Conservation (phyloP, 1,140 invertebrate species). For the Tribolium madens region DNA sequence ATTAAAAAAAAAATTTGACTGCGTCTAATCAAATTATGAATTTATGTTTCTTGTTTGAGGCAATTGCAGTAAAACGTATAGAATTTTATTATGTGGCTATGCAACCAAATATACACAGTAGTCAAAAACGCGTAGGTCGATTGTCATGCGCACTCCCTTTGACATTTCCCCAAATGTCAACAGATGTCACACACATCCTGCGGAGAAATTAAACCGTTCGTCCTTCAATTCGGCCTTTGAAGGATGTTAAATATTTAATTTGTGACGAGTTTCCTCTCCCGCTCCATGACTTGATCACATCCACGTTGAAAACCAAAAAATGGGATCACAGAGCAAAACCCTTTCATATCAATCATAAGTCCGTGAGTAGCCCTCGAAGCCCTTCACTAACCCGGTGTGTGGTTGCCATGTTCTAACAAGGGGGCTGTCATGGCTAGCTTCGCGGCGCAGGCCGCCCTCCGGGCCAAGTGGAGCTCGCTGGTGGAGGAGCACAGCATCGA, state of each 20-base stretch:
- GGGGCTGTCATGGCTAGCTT: constrained; percentile 72
- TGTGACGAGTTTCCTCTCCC: neutral
- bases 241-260: constrained; percentile 23
- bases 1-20: too few relatives aligned
- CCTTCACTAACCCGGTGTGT: neutral
- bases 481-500: constrained; percentile 75
- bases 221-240: constrained; percentile 18
- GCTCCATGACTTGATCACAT: neutral
- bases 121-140: neutral
- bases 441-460: constrained; percentile 73
- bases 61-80: too few relatives aligned
- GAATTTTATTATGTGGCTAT: too few relatives aligned
- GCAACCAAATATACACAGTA: constrained; percentile 5
- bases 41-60: too few relatives aligned
- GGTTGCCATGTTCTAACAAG: neutral
- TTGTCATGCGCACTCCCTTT: neutral
- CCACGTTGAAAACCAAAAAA: neutral
- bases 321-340: constrained; percentile 1
- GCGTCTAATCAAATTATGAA: too few relatives aligned
- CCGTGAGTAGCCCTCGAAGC: neutral
- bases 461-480: constrained; percentile 75
- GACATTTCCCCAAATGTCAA: neutral
- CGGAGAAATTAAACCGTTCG: constrained; percentile 22
- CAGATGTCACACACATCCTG: constrained; percentile 24
- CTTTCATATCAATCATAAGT: neutral